These are phyloP conservation scores for Nyctalus aviator DNA, from an alignment of 2,797 vertebrate genomes.

Conservation along the genomic window DNA sequence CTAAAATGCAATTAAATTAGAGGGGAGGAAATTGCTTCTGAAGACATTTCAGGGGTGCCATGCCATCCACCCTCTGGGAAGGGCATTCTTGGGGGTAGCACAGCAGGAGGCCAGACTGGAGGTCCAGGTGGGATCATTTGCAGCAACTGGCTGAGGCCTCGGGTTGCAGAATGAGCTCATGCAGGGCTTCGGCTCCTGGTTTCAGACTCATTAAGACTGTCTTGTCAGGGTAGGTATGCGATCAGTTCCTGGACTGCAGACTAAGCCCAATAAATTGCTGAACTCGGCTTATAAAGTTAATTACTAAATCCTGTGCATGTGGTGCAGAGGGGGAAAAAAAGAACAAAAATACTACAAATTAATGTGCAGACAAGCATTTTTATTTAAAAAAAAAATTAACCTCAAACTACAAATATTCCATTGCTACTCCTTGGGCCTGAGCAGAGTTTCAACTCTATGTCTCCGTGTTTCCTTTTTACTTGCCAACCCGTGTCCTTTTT, in stretches of 20 bases:
- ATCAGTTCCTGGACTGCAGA: conserved; percentile 77
- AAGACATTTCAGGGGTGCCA: conserved; percentile 1
- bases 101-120: not conserved
- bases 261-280: conserved; percentile 83
- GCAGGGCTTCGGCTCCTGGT: conserved; percentile 22
- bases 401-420: conserved; percentile 68
- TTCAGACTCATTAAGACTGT: conserved; percentile 81
- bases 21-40: not conserved
- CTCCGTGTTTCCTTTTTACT: not conserved
- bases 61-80: not conserved
- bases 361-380: conserved; percentile 75
- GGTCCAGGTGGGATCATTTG: conserved; percentile 61
- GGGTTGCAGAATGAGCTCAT: conserved; percentile 64
- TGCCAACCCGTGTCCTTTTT: not conserved
- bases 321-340: conserved; percentile 52
- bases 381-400: conserved; percentile 34
- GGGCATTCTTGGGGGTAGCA: not conserved
- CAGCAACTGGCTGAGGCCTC: conserved; percentile 43
- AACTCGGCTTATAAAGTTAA: conserved; percentile 82
- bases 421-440: not conserved
- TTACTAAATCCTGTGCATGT: conserved; percentile 79
- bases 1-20: conserved; percentile 76
- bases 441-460: not conserved
- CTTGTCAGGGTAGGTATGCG: conserved; percentile 78
- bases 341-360: conserved; percentile 74